Evolutionary conservation across 64 coral and sea anemone genomes (phyloP).

Genomic region (Platygyra sinensis): DNA sequence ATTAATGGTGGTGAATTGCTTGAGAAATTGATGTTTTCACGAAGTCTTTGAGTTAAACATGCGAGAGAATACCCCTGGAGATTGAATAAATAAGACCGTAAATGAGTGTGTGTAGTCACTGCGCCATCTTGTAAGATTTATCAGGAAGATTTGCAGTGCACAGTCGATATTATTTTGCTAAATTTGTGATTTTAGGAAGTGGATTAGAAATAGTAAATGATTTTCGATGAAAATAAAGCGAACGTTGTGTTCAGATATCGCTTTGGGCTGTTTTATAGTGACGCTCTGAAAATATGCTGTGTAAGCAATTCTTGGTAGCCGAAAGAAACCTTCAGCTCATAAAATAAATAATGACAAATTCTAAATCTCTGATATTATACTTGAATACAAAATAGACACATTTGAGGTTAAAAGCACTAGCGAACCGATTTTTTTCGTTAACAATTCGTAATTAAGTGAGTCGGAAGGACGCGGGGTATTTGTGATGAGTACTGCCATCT

Average conservation of each 20-base stretch:
- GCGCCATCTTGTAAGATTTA: background rate
- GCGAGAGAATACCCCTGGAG: background rate
- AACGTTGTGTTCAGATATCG: background rate
- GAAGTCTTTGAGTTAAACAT: background rate
- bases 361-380: no score
- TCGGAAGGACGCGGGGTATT: no score
- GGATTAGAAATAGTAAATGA: background rate
- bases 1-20: no score
- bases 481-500: no score
- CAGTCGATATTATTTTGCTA: background rate
- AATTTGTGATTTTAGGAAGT: background rate
- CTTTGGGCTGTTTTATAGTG: background rate
- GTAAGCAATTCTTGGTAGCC: no score
- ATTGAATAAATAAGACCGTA: background rate
- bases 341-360: no score
- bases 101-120: background rate
- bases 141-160: background rate
- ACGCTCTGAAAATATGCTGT: background rate
- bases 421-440: no score
- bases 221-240: background rate
- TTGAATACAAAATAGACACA: no score
- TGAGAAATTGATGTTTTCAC: no score
- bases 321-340: no score
- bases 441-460: no score
- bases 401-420: no score